These are phyloP conservation scores for Eupelmus urozonus DNA, from an alignment of 2,888 invertebrate genomes.

Conservation along the genomic window DNA sequence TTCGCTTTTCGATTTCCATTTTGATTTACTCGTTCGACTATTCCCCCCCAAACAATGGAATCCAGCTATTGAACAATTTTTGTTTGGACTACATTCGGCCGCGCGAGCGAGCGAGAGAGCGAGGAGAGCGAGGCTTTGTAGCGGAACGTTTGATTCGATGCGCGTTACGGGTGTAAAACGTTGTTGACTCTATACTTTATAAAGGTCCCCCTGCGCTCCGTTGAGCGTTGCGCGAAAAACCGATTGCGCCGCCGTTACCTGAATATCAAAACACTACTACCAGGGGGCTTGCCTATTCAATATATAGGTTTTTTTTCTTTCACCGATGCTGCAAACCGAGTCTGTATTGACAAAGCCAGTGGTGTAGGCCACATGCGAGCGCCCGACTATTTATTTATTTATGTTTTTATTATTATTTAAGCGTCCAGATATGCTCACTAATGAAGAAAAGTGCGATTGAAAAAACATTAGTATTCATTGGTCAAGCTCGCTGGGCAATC, in stretches of 20 bases:
- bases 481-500: too few species aligned
- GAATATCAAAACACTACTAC: conserved; percentile 25
- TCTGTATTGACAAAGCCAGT: too few species aligned
- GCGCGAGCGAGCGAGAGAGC: too few species aligned
- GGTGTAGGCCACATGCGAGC: too few species aligned
- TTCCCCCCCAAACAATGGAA: not conserved
- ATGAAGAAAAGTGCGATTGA: too few species aligned
- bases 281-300: too few species aligned
- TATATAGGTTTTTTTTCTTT: too few species aligned
- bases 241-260: conserved; percentile 22
- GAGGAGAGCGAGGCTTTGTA: not conserved
- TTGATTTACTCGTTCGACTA: not conserved
- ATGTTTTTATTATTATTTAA: too few species aligned
- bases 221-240: conserved; percentile 21
- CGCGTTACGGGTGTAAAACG: conserved; percentile 11
- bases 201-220: conserved; percentile 17
- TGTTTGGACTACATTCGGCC: not conserved
- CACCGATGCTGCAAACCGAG: too few species aligned
- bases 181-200: conserved; percentile 26
- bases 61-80: not conserved
- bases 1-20: not conserved
- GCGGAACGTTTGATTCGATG: conserved; percentile 23
- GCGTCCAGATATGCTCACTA: too few species aligned
- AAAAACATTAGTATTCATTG: too few species aligned
- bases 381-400: too few species aligned